Percentiles rank a stretch among this genome's conserved stretches.
Conservation (phyloP, 2,113 vertebrate species). For the Atractosteus spatula region DNA sequence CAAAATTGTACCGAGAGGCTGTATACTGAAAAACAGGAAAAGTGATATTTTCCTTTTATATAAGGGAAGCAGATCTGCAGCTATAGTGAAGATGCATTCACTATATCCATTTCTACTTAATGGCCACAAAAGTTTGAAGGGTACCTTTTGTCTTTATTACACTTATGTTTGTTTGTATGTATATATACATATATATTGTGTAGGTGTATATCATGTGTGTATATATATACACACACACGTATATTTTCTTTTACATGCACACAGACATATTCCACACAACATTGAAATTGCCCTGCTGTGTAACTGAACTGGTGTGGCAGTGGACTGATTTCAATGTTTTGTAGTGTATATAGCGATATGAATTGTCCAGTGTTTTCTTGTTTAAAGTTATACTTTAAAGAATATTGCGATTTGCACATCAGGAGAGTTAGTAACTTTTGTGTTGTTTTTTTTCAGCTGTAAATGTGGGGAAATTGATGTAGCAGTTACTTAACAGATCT, state of each 20-base stretch:
- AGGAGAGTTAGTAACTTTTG: constrained; percentile 79
- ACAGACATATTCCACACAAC: constrained; percentile 8
- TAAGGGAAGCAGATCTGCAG: too few relatives aligned
- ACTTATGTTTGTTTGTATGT: not conserved
- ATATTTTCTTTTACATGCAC: not conserved
- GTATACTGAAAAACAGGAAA: constrained; percentile 33
- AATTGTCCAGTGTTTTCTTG: constrained; percentile 88
- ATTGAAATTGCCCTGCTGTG: constrained; percentile 13
- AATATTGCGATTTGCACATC: constrained; percentile 99
- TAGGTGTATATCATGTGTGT: not conserved
- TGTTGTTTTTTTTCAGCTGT: constrained; percentile 77
- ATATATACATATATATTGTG: too few relatives aligned
- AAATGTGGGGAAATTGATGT: constrained; percentile 73
- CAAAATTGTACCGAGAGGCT: not conserved
- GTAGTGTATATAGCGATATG: constrained; percentile 34
- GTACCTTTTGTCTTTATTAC: not conserved
- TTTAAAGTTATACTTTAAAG: constrained; percentile 84
- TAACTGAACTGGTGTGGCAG: not conserved
- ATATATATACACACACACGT: constrained; percentile 2
- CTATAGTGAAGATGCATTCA: too few relatives aligned
- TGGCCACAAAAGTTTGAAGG: too few relatives aligned
- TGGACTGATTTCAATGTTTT: constrained; percentile 14
- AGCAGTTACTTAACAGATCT: constrained; percentile 87
- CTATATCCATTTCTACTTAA: too few relatives aligned
- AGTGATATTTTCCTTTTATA: constrained; percentile 9